These are phyloP conservation scores for Sturnus vulgaris DNA, from an alignment of 2,113 vertebrate genomes.

Conservation along the genomic window DNA sequence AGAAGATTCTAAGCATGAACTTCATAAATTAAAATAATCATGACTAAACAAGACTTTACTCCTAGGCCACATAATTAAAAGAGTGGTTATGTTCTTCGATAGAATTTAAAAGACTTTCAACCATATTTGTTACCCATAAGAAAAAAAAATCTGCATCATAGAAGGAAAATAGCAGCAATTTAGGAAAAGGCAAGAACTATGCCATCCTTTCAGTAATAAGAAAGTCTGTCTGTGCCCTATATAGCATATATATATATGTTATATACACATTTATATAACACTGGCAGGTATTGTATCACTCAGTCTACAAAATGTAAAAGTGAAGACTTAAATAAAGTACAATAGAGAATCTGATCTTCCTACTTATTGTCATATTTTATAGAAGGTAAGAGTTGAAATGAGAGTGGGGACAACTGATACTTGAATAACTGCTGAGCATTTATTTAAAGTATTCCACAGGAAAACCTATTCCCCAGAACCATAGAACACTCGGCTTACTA, in stretches of 20 bases:
- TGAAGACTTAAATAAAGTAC: background rate
- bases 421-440: background rate
- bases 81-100: background rate
- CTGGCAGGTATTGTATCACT: background rate
- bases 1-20: background rate
- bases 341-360: background rate
- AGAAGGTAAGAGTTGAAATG: background rate
- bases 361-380: background rate
- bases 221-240: rapidly evolving
- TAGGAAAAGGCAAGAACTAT: background rate
- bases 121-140: background rate
- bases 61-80: background rate
- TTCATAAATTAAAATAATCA: background rate
- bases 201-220: background rate
- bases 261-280: background rate
- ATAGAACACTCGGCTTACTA: background rate
- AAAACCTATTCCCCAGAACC: background rate
- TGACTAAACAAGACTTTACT: background rate
- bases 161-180: background rate
- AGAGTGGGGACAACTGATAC: too few species aligned
- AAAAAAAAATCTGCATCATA: background rate
- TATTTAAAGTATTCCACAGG: background rate
- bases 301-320: background rate
- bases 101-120: background rate
- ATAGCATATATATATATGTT: too few species aligned